These are phyloP conservation scores for Teleiodes luculella DNA, from an alignment of 2,888 invertebrate species.

Conservation along the genomic window DNA sequence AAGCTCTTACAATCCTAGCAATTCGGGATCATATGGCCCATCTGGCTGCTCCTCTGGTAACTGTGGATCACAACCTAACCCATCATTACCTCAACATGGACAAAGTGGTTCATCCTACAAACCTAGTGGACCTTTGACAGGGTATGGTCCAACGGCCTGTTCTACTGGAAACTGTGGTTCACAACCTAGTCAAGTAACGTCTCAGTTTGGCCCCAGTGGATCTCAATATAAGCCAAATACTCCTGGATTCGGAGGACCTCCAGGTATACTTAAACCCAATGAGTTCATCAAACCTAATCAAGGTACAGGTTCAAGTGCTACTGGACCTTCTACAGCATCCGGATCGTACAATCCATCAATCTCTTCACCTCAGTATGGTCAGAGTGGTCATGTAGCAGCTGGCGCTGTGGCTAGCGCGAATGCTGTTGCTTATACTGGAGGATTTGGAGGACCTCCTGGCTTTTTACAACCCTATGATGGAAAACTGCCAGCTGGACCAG, in stretches of 20 bases:
- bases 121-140: conserved; percentile 2
- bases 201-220: conserved; percentile 12
- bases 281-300: conserved; percentile 9
- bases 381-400: conserved; percentile 25
- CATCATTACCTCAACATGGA: conserved; percentile 6
- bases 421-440: conserved; percentile 54
- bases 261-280: conserved; percentile 26
- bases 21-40: conserved; percentile 5
- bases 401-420: conserved; percentile 41
- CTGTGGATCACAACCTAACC: conserved; percentile 24
- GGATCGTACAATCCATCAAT: conserved; percentile 10
- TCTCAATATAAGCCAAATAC: neutral
- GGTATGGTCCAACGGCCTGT: conserved; percentile 6
- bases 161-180: conserved; percentile 25
- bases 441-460: conserved; percentile 70
- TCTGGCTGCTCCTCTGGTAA: conserved; percentile 18
- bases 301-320: neutral
- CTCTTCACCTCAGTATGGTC: conserved; percentile 14
- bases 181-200: conserved; percentile 1
- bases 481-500: conserved; percentile 30
- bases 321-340: neutral
- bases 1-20: conserved; percentile 5
- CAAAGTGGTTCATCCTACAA: conserved; percentile 5
- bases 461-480: conserved; percentile 53
- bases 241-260: conserved; percentile 31